Base-by-base conservation (phyloP, 1,140 invertebrate species). In the Cyrtorhinus lividipennis region DNA sequence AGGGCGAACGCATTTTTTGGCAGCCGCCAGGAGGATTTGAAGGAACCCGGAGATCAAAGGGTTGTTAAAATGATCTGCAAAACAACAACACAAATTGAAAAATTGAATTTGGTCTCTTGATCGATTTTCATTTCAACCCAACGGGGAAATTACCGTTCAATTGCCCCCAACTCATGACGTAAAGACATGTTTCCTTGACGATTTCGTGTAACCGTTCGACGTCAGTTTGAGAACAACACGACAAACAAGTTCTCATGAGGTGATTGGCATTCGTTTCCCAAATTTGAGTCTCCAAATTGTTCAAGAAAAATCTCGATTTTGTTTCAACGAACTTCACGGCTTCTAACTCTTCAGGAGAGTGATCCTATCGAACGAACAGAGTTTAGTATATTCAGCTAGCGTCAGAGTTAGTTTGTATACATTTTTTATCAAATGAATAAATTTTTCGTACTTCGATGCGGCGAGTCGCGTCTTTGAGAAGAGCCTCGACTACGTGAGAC, bases 241-340 rank as follows among this genome's bases (percentile, higher is more conserved):
- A 13, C 48, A 53, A 53, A 22, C 48, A 53, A 53, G 10, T 13
- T 20, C 48, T 53, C 12, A 22, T 15, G 3, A 53, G 5, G 20
- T 53, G 48, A 22, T 53, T 53, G 48, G 48, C 48, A 20, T 53
- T 53, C 5, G 48, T 53, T 53, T 53, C 48, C 48, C 48, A 53
- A 12, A 53, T 12, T 53, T 53, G 48, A 3, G 10, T 5, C 20
- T 53, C 48, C 8, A 53, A 20, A 53, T 53, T 53, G 48, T 53
- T 53, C 48, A 53, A 53, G 20, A 53, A 53, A 10, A 53, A 53
- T 10, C 20, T 8, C 10, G 48, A 12, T 20, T 12, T 53, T 5
- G 48, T 15, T 22, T 22, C 12, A 20, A 53, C 8, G 30, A 38
- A 38, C 15, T 38, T 38, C 5, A 38, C 30, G 30, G 5, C 5